phyloP scores from a whole-genome alignment of 2,888 invertebrate genomes.

The Macaria liturata region DNA sequence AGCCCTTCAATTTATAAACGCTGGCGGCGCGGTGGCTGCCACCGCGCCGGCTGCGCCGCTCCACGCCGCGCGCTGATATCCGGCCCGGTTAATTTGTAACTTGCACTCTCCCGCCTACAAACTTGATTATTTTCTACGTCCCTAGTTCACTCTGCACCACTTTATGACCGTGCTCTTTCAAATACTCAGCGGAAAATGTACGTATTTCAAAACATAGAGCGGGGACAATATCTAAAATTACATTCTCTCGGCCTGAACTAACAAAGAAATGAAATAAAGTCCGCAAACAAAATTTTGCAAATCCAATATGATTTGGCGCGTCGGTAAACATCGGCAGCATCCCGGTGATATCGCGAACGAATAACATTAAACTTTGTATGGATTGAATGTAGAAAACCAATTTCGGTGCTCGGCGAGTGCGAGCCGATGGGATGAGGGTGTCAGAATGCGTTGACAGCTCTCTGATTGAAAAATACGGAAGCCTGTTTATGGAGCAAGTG shows the following conservation, averaged over 20 bases:
- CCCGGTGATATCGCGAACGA: conserved; percentile 83
- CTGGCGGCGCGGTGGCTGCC: conserved; percentile 65
- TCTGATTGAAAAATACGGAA: conserved; percentile 86
- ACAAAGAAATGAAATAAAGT: conserved; percentile 82
- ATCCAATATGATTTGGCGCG: conserved; percentile 84
- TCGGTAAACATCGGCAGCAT: conserved; percentile 83
- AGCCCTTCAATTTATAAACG: conserved; percentile 83
- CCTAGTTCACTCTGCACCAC: conserved; percentile 5
- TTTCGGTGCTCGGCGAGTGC: conserved; percentile 83
- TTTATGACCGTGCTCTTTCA: conserved; percentile 13
- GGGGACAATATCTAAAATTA: conserved; percentile 75
- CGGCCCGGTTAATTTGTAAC: conserved; percentile 73
- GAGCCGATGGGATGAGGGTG: conserved; percentile 84
- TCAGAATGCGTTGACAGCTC: conserved; percentile 85
- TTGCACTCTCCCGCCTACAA: conserved; percentile 42
- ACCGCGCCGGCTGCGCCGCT: conserved; percentile 49
- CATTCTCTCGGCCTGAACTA: conserved; percentile 78
- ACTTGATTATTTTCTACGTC: conserved; percentile 16
- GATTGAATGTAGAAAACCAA: conserved; percentile 85
- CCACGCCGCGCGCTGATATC: conserved; percentile 60
- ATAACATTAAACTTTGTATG: conserved; percentile 84
- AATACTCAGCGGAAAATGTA: conserved; percentile 30
- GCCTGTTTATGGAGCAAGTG: conserved; percentile 82
- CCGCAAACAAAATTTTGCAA: conserved; percentile 83
- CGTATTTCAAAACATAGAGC: conserved; percentile 46